Conservation (phyloP, 2,113 vertebrate species). For the Lota lota region DNA sequence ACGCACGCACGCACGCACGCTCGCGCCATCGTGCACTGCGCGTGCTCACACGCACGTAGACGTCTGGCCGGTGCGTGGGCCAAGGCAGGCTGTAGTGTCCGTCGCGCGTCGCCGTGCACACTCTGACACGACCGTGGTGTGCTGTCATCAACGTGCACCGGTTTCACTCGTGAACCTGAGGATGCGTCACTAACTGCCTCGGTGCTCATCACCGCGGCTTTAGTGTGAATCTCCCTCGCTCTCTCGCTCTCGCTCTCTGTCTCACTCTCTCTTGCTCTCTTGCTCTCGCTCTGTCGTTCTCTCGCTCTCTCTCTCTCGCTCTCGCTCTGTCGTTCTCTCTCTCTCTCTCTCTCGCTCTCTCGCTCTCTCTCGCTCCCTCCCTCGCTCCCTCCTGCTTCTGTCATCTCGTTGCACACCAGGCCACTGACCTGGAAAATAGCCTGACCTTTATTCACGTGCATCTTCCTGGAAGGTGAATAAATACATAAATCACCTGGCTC, state of each 20-base stretch:
- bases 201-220: conserved; percentile 23
- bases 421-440: conserved; percentile 73
- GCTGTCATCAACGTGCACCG: not conserved
- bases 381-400: conserved; percentile 16
- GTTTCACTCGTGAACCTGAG: conserved; percentile 5
- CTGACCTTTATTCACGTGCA: conserved; percentile 66
- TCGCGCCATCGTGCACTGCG: not conserved
- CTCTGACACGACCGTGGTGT: too few relatives aligned
- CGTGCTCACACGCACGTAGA: too few relatives aligned
- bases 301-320: too few relatives aligned
- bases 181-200: conserved; percentile 42
- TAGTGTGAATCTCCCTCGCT: conserved; percentile 14
- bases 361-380: not conserved
- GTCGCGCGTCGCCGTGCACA: too few relatives aligned
- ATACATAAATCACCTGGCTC: conserved; percentile 66
- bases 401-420: conserved; percentile 12
- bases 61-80: too few relatives aligned
- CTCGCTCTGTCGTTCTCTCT: too few relatives aligned
- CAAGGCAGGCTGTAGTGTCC: too few relatives aligned
- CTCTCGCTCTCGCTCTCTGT: conserved; percentile 20
- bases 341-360: too few relatives aligned
- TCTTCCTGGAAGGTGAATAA: conserved; percentile 68
- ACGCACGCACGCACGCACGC: conserved; percentile 2
- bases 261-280: conserved; percentile 29
- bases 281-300: conserved; percentile 28